Evolutionary conservation across 23 tunicate genomes (phyloP).

Genomic region (Ciona savignyi): DNA sequence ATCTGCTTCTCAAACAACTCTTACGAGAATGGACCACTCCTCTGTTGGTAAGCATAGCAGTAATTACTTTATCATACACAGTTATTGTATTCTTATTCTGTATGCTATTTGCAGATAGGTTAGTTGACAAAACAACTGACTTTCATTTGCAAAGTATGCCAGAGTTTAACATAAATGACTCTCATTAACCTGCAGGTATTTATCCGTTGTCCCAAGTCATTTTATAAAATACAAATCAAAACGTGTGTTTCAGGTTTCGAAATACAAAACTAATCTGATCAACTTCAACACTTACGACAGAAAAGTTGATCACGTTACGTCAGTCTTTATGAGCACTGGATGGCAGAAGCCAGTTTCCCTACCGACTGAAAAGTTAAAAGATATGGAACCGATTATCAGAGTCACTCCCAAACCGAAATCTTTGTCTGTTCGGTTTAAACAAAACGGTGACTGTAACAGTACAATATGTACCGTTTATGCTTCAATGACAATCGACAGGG

Average conservation of each 20-base stretch:
- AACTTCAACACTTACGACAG: background rate
- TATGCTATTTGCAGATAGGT: background rate
- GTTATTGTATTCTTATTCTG: background rate
- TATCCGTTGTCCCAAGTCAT: background rate
- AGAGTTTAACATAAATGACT: background rate
- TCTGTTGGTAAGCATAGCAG: background rate
- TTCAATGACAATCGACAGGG: background rate
- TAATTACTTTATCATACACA: too few species aligned
- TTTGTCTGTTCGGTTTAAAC: background rate
- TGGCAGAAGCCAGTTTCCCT: background rate
- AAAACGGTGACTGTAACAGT: background rate
- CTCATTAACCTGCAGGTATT: background rate
- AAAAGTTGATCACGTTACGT: background rate
- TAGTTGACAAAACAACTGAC: background rate
- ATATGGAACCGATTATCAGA: background rate
- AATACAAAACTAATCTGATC: background rate
- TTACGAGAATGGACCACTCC: background rate
- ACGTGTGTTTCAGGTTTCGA: background rate
- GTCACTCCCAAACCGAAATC: background rate
- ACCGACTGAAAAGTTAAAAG: background rate
- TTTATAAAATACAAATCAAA: background rate
- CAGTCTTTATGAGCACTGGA: background rate
- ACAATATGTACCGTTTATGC: background rate
- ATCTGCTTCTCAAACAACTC: background rate
- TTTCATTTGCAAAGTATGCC: background rate